phyloP scores from a whole-genome alignment of 2,797 vertebrate species.

The Ateles fusciceps region DNA sequence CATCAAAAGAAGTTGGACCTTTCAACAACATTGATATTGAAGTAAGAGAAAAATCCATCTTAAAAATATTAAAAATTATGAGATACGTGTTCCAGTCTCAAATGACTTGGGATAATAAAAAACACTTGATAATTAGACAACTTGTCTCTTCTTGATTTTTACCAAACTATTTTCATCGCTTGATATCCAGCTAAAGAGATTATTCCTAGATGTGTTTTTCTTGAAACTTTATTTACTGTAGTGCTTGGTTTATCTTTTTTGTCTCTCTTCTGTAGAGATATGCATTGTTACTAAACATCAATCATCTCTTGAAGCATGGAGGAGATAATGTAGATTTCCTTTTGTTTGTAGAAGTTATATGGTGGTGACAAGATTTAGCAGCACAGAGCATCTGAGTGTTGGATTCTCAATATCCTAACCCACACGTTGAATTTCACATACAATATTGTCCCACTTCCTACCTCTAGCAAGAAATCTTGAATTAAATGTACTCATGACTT shows the following conservation, averaged over 20 bases:
- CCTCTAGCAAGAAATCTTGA: constrained; percentile 2
- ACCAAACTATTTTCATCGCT: constrained; percentile 26
- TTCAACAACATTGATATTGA: constrained; percentile 89
- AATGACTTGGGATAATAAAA: constrained; percentile 25
- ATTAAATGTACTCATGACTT: constrained; percentile 5
- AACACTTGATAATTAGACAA: background rate
- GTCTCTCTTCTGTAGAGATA: background rate
- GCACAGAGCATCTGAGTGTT: background rate
- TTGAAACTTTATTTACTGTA: background rate
- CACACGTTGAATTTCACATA: background rate
- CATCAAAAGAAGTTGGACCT: constrained; percentile 63
- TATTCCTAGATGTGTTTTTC: background rate
- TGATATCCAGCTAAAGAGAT: constrained; percentile 3
- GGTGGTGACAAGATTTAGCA: constrained; percentile 10
- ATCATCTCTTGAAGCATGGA: constrained; percentile 17
- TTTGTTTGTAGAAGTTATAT: constrained; percentile 21
- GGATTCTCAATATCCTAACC: background rate
- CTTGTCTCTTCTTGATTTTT: background rate
- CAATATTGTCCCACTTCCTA: background rate
- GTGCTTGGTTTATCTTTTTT: background rate
- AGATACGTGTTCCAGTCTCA: background rate
- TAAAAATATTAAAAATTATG: background rate
- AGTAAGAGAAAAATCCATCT: constrained; percentile 81
- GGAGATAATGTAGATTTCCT: background rate
- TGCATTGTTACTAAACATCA: background rate